Conservation (phyloP, 2,797 vertebrate genomes). For the Melanotaenia maccullochi region DNA sequence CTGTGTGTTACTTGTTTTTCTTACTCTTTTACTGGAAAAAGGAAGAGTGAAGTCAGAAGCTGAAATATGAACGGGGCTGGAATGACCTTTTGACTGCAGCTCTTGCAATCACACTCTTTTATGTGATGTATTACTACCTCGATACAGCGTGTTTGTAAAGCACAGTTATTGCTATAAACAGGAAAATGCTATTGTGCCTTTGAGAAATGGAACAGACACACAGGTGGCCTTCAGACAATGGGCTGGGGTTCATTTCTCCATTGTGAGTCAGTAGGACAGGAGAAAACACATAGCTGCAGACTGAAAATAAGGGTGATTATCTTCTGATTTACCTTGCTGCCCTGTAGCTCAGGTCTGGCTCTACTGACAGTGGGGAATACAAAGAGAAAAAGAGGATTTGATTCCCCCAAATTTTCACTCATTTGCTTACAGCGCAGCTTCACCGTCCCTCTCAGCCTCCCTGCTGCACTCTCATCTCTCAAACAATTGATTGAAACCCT, state of each 20-base stretch:
- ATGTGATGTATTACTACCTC: slow-evolving; percentile 48
- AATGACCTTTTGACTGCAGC: slow-evolving; percentile 57
- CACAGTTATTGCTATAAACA: slow-evolving; percentile 43
- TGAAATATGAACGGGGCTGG: slow-evolving; percentile 58
- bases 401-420: slow-evolving; percentile 52
- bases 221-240: slow-evolving; percentile 72
- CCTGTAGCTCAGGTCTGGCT: slow-evolving; percentile 32
- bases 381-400: slow-evolving; percentile 35
- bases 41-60: slow-evolving; percentile 38
- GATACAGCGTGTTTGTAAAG: slow-evolving; percentile 56
- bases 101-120: slow-evolving; percentile 14
- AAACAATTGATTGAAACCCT: slow-evolving; percentile 77
- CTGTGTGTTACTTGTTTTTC: slow-evolving; percentile 11
- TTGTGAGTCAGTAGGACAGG: slow-evolving; percentile 55
- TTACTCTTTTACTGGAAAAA: slow-evolving; percentile 47
- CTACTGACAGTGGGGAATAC: slow-evolving; percentile 26
- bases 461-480: slow-evolving; percentile 61
- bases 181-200: slow-evolving; percentile 61
- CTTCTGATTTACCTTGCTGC: slow-evolving; percentile 48
- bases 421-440: slow-evolving; percentile 59
- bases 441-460: slow-evolving; percentile 46
- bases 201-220: slow-evolving; percentile 59
- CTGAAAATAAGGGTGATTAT: slow-evolving; percentile 55
- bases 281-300: slow-evolving; percentile 56
- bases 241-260: slow-evolving; percentile 44